Base-by-base conservation (phyloP, 2,113 vertebrate genomes). In the Turnix velox region DNA sequence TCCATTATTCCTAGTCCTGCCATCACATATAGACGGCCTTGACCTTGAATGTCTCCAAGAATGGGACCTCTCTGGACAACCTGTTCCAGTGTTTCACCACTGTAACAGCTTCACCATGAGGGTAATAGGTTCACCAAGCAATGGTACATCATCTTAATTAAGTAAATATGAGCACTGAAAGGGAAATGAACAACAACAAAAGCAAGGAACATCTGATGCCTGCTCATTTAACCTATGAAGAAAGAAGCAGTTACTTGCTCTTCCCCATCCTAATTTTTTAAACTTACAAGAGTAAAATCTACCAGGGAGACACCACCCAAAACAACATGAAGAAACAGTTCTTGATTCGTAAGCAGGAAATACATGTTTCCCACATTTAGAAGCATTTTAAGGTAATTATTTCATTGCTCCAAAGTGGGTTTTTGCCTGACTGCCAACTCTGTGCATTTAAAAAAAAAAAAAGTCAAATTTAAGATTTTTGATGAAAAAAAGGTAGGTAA, bases 401-500 rank as follows among this genome's bases (percentile, higher is more conserved):
- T 65, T 48, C 5, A 67, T 12, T 59, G 43, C 12, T 84, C 78
- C 90, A 66, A 78, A 84, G 39, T 31, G 40, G 24, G n/a, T 5
- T 74, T 43, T 8, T 58, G 16, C 51, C 48, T 83, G 58, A 87
- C 69, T 95, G 91, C 49, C 76, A 96, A 88, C 51, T 4, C 6
- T 10, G 74, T 12, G 40, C 55, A 65, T 95, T 90, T 16, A 84
- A 75, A 40, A 84, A 84, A 66, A 18, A n/a, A n/a, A n/a, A 45
- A 58, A 7, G 42, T 49, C 9, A 91, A 82, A 91, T 51, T 68
- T 90, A 87, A 18, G 95, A 59, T 30, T 94, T 72, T 57, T 7
- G 5, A 68, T 85, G 86, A 94, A 88, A 93, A 94, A 94, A 93
- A 92, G 75, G 68, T 73, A 85, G 87, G 82, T 24, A 84, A 93